Evolutionary conservation across 2,888 invertebrate genomes (phyloP).

Genomic region (Drosophila lutescens): DNA sequence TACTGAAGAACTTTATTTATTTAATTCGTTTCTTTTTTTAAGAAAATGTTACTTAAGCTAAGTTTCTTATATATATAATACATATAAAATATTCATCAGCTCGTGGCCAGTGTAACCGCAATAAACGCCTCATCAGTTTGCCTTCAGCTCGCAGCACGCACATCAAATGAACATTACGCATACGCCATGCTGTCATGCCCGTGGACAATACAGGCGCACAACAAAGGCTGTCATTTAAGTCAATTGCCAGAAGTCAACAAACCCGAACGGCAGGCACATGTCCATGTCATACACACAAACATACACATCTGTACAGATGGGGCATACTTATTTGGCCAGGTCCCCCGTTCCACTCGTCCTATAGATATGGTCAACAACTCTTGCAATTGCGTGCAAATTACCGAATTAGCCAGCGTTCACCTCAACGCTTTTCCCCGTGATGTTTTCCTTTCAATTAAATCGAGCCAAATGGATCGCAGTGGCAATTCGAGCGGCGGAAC

Average conservation of each 20-base stretch:
- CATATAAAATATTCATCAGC: neutral
- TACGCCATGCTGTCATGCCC: constrained; percentile 62
- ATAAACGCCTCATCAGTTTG: constrained; percentile 49
- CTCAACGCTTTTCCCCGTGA: constrained; percentile 69
- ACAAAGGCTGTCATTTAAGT: constrained; percentile 75
- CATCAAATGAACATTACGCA: constrained; percentile 76
- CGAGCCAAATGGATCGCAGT: constrained; percentile 12
- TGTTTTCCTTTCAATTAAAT: constrained; percentile 76
- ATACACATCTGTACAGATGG: constrained; percentile 11
- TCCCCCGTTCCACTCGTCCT: constrained; percentile 63
- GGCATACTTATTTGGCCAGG: constrained; percentile 27
- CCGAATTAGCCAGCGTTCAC: constrained; percentile 73
- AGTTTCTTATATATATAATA: too few species aligned
- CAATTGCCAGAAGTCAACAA: constrained; percentile 75
- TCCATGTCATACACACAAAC: neutral
- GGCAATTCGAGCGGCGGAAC: constrained; percentile 4
- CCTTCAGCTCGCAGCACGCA: constrained; percentile 60
- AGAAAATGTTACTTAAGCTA: too few species aligned
- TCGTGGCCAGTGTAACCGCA: constrained; percentile 23
- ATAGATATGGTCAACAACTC: constrained; percentile 79
- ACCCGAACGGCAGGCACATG: constrained; percentile 39
- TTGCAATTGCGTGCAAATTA: constrained; percentile 80
- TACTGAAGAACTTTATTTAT: too few species aligned
- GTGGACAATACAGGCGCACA: constrained; percentile 56
- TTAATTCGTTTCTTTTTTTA: too few species aligned